phyloP scores from a whole-genome alignment of 2,888 invertebrate genomes.

The Geotrupes spiniger region DNA sequence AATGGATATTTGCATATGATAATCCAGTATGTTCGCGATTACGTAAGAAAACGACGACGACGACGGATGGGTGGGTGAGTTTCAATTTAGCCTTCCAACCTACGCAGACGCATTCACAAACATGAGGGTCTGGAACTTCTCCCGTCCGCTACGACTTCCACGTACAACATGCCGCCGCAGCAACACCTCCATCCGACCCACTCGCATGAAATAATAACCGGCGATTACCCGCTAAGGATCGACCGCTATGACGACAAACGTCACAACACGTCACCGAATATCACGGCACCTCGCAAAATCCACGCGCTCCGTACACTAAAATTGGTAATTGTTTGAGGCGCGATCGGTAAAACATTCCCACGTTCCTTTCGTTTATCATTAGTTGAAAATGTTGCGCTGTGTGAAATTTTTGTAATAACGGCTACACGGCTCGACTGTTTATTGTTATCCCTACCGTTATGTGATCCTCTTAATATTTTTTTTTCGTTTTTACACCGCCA shows the following conservation, averaged over 20 bases:
- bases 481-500: too few relatives aligned
- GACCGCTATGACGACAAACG: slow-evolving; percentile 12
- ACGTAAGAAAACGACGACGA: too few relatives aligned
- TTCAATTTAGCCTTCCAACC: slow-evolving; percentile 25
- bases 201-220: slow-evolving; percentile 4
- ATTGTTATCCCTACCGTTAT: too few relatives aligned
- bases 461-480: too few relatives aligned
- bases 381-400: too few relatives aligned
- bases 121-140: slow-evolving; percentile 18
- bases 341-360: not conserved
- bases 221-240: slow-evolving; percentile 12
- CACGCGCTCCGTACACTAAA: not conserved
- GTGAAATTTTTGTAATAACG: too few relatives aligned
- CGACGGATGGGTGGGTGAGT: not conserved
- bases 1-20: too few relatives aligned
- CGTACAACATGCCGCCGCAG: not conserved
- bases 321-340: slow-evolving; percentile 3
- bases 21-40: too few relatives aligned
- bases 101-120: slow-evolving; percentile 22
- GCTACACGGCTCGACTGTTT: too few relatives aligned
- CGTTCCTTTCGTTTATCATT: not conserved
- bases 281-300: slow-evolving; percentile 1
- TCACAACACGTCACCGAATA: slow-evolving; percentile 12
- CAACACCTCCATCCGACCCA: slow-evolving; percentile 10
- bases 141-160: not conserved